These are phyloP conservation scores for Meganola albula DNA, from an alignment of 2,888 invertebrate genomes.

Conservation along the genomic window DNA sequence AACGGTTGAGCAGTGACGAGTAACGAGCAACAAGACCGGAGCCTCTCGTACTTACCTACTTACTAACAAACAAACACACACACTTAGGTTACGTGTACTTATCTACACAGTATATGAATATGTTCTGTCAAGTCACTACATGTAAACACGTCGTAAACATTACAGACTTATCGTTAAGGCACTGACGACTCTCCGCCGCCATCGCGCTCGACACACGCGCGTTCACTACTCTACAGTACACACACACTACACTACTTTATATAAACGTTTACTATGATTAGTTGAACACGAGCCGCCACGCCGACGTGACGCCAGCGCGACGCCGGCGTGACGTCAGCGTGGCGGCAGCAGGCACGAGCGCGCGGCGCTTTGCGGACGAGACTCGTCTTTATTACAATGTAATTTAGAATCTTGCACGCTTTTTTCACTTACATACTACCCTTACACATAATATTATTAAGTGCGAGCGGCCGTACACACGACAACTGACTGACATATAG, in stretches of 20 bases:
- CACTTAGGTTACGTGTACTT: constrained; percentile 26
- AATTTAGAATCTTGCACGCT: constrained; percentile 73
- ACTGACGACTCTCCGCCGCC: constrained; percentile 47
- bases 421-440: constrained; percentile 34
- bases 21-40: constrained; percentile 11
- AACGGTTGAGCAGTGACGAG: constrained; percentile 24
- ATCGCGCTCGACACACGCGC: constrained; percentile 16
- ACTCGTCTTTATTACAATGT: constrained; percentile 48
- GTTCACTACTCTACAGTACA: background rate
- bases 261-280: too few relatives aligned
- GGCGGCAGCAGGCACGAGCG: constrained; percentile 11
- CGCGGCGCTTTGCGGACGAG: constrained; percentile 32
- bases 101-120: constrained; percentile 20
- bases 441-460: constrained; percentile 8
- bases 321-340: too few relatives aligned
- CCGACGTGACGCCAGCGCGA: too few relatives aligned
- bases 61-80: constrained; percentile 21
- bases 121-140: constrained; percentile 12
- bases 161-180: constrained; percentile 59
- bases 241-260: too few relatives aligned
- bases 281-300: too few relatives aligned
- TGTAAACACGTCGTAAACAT: constrained; percentile 37
- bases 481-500: too few relatives aligned
- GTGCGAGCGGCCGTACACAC: background rate
- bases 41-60: background rate